Percentiles rank a stretch among this genome's conserved stretches.
These are phyloP conservation scores for Heliothis subflexa DNA, from an alignment of 1,140 invertebrate species.

Conservation along the genomic window DNA sequence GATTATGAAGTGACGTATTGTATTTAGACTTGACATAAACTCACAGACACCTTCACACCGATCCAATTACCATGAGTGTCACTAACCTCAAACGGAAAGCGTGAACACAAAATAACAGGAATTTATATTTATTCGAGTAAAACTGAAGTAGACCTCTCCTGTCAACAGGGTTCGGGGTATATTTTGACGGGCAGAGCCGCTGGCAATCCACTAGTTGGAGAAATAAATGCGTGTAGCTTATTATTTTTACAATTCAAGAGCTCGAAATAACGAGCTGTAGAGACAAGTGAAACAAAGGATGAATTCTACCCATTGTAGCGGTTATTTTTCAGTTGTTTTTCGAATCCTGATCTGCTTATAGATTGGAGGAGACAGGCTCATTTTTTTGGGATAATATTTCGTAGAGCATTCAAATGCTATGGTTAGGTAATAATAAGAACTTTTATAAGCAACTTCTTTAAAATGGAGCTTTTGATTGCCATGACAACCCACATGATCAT, in stretches of 20 bases:
- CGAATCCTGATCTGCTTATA: too few species aligned
- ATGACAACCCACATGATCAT: too few species aligned
- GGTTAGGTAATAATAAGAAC: too few species aligned
- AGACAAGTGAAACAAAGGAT: slow-evolving; percentile 20
- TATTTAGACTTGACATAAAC: too few species aligned
- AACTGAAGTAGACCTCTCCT: not conserved
- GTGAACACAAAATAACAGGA: slow-evolving; percentile 6
- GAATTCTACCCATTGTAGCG: not conserved
- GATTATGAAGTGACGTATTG: too few species aligned
- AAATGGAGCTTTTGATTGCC: too few species aligned
- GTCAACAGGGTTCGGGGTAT: not conserved
- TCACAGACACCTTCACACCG: not conserved
- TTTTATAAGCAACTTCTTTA: too few species aligned
- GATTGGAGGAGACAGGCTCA: too few species aligned
- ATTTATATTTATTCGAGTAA: slow-evolving; percentile 9
- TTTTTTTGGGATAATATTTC: too few species aligned
- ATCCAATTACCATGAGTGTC: slow-evolving; percentile 25
- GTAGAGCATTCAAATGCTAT: too few species aligned
- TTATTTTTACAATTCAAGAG: slow-evolving; percentile 41
- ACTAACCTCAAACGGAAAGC: slow-evolving; percentile 4
- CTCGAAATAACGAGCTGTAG: slow-evolving; percentile 21
- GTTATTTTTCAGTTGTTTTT: too few species aligned
- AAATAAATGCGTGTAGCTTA: slow-evolving; percentile 23
- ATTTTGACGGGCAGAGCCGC: slow-evolving; percentile 23
- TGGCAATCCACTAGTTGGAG: slow-evolving; percentile 27